phyloP scores from a whole-genome alignment of 1,140 invertebrate species.

The Phymorhynchus buccinoides region DNA sequence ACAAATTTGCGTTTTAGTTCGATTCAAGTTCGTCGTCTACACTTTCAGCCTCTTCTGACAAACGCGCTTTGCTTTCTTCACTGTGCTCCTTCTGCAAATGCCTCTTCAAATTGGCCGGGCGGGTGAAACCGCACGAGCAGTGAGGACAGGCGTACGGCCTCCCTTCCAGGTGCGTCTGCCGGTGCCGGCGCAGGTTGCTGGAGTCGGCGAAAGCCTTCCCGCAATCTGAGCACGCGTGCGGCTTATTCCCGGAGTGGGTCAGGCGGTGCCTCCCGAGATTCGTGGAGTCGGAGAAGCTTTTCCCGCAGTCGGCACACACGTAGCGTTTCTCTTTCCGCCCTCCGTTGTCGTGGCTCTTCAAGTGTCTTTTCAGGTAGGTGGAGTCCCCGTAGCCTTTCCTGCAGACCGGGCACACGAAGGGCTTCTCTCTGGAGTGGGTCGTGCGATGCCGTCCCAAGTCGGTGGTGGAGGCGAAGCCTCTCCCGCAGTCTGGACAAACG shows the following conservation, averaged over 20 bases:
- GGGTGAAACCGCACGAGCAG: background rate
- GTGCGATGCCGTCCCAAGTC: constrained; percentile 16
- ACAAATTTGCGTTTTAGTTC: no score
- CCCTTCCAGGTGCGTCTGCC: background rate
- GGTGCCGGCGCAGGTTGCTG: no score
- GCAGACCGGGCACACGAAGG: constrained; percentile 87
- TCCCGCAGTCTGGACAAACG: constrained; percentile 66
- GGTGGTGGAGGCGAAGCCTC: constrained; percentile 66
- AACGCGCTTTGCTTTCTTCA: no score
- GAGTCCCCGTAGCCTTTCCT: constrained; percentile 72
- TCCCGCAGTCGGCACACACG: constrained; percentile 15
- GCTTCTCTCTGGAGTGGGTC: constrained; percentile 22
- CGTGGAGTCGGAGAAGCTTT: background rate
- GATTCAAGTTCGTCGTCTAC: no score
- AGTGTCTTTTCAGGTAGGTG: constrained; percentile 42
- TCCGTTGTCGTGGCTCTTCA: constrained; percentile 30
- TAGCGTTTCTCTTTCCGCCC: constrained; percentile 20
- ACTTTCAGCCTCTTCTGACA: no score
- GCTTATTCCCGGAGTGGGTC: background rate
- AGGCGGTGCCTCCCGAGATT: background rate
- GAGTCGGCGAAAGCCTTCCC: no score
- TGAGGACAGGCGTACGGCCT: background rate
- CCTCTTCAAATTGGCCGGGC: background rate
- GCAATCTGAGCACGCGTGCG: no score
- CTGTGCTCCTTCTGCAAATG: no score